A percentile compares a stretch with the other conserved stretches of the same genome.
These are phyloP conservation scores for Caerostris extrusa DNA, from an alignment of 1,140 invertebrate species.

Conservation along the genomic window DNA sequence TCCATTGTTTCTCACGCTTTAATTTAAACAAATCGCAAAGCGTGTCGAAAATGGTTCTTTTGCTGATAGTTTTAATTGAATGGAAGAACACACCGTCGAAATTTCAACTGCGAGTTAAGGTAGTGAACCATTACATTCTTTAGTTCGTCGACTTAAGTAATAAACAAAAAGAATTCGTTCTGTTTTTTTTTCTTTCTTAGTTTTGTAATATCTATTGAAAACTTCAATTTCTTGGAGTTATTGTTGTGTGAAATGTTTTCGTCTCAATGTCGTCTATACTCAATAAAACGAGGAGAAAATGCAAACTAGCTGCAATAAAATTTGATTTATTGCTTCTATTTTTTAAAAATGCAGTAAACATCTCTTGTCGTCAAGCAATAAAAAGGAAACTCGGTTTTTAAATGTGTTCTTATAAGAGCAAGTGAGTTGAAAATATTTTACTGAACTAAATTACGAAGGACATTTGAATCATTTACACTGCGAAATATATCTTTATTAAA, in stretches of 20 bases:
- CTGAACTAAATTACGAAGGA: too few species aligned
- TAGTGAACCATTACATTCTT: slow-evolving; percentile 8
- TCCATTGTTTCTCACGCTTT: not conserved
- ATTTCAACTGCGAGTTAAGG: not conserved
- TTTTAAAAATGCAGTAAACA: not conserved
- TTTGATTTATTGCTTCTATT: not conserved
- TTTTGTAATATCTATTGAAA: not conserved
- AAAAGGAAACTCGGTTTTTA: too few species aligned
- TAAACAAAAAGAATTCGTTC: not conserved
- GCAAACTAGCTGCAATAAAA: not conserved
- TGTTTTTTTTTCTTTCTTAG: too few species aligned
- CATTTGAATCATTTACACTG: too few species aligned
- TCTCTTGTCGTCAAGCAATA: not conserved
- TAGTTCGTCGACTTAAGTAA: not conserved
- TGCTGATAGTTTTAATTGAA: not conserved
- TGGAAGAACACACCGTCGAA: not conserved
- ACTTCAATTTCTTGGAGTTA: not conserved
- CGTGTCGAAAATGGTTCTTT: not conserved
- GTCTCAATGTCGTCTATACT: not conserved
- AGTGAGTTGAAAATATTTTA: too few species aligned
- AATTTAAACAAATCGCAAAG: not conserved
- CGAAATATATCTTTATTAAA: too few species aligned
- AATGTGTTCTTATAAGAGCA: too few species aligned
- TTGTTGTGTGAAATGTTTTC: not conserved
- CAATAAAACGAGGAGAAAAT: not conserved